These are phyloP conservation scores for Pogonophryne albipinna DNA, from an alignment of 2,797 vertebrate genomes.

Conservation along the genomic window DNA sequence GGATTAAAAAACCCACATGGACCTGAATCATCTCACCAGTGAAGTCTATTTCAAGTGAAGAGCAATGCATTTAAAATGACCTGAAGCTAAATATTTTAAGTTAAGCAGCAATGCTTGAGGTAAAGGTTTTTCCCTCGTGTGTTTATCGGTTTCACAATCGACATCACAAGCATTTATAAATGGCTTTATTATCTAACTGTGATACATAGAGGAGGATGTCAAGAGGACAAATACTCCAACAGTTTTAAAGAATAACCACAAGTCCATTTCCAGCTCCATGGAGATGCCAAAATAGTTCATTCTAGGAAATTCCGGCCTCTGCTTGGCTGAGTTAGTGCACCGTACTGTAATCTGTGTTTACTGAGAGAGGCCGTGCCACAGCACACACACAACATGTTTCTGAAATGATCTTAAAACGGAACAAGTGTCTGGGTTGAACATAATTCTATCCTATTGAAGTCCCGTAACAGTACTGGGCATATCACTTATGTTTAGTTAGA, in stretches of 20 bases:
- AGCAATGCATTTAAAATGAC: slow-evolving; percentile 26
- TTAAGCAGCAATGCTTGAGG: slow-evolving; percentile 12
- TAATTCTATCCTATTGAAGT: slow-evolving; percentile 48
- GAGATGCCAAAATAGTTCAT: slow-evolving; percentile 67
- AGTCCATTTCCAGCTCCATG: slow-evolving; percentile 63
- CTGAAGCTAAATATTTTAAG: slow-evolving; percentile 29
- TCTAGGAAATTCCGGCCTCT: slow-evolving; percentile 61
- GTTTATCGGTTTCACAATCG: slow-evolving; percentile 48
- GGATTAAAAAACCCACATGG: slow-evolving; percentile 17
- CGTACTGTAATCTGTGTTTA: slow-evolving; percentile 17
- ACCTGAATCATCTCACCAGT: slow-evolving; percentile 16
- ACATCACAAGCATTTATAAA: slow-evolving; percentile 55
- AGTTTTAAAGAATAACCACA: slow-evolving; percentile 69
- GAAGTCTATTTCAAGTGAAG: slow-evolving; percentile 19
- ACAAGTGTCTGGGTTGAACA: slow-evolving; percentile 44
- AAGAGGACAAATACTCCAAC: slow-evolving; percentile 56
- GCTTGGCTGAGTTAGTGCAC: slow-evolving; percentile 42
- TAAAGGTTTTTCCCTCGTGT: slow-evolving; percentile 37
- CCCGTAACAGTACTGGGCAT: slow-evolving; percentile 32
- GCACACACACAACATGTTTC: slow-evolving; percentile 43
- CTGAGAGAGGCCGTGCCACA: slow-evolving; percentile 26
- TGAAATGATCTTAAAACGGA: slow-evolving; percentile 48
- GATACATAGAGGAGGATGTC: slow-evolving; percentile 51
- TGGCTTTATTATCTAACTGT: slow-evolving; percentile 63
- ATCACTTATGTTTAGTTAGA: slow-evolving; percentile 73